Evolutionary conservation across 2,113 vertebrate genomes (phyloP).

Genomic region (Mirounga angustirostris): DNA sequence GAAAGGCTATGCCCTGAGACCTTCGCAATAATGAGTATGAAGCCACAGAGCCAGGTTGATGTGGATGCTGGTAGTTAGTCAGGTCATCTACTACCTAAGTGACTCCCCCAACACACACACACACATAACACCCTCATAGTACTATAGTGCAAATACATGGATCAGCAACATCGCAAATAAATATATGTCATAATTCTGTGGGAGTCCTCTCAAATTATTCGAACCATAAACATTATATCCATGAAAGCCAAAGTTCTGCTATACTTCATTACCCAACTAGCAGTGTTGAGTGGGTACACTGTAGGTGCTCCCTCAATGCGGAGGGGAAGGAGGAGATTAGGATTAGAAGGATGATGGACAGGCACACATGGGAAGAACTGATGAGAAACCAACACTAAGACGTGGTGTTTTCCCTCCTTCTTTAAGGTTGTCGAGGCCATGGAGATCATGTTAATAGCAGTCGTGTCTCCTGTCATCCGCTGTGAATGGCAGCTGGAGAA

Average conservation of each 20-base stretch:
- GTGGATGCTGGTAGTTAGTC: background rate
- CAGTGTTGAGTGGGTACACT: fast-evolving
- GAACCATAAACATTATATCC: background rate
- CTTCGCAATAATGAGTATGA: no score
- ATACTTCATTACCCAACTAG: background rate
- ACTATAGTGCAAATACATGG: background rate
- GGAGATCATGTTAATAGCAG: constrained; percentile 98
- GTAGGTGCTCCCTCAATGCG: background rate
- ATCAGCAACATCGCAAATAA: background rate
- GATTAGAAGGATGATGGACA: background rate
- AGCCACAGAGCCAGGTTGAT: background rate
- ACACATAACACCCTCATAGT: background rate
- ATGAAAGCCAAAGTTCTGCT: background rate
- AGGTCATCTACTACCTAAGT: background rate
- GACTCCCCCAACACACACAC: background rate
- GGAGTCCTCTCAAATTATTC: background rate
- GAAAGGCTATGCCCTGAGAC: background rate
- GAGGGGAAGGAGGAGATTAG: no score
- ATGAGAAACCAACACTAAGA: background rate
- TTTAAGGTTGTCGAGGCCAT: constrained; percentile 95
- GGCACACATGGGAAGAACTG: background rate
- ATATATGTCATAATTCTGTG: no score
- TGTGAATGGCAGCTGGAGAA: constrained; percentile 96
- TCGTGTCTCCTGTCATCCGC: constrained; percentile 93
- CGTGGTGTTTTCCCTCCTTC: background rate